Base-by-base conservation (phyloP, 2,797 vertebrate genomes). In the Zenarchopterus dispar region DNA sequence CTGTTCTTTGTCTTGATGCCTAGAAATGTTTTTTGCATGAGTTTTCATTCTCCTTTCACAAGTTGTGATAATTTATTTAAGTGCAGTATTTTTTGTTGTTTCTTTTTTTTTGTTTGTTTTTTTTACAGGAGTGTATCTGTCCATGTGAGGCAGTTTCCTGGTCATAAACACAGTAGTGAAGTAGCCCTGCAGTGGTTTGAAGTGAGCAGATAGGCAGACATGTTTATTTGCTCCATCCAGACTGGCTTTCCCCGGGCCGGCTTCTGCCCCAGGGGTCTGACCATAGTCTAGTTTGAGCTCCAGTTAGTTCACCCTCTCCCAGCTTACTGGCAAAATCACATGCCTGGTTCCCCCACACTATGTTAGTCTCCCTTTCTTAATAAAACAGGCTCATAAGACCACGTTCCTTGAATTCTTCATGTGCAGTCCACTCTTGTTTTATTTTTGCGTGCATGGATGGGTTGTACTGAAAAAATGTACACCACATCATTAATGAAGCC, bases 391-490 rank as follows among this genome's bases (percentile, higher is more conserved):
- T 81, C 81, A 84, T 73, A 73, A 82, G 23, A 41, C 79, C 82
- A 89, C 81, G 78, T 92, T 91, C 86, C 72, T 84, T 19, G 48
- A 80, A 89, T 92, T 91, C 88, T 85, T 91, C 46, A 73, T 81
- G 76, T 67, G 67, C 59, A 67, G 63, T 23, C 77, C 39, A 23
- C 54, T 69, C 56, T 63, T 31, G 39, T 48, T 45, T 51, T 51
- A n/a, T 77, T 80, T 67, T 72, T 48, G 62, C 78, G 78, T 71
- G 62, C 81, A 75, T 71, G 77, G 69, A 48, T 67, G 69, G 22
- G 45, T 71, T 69, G 57, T 67, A 41, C 54, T 17, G 53, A 51
- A 45, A n/a, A 75, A 80, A 80, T 74, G 69, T 46, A 63, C 72
- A 77, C 67, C 58, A 11, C 45, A 51, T 15, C 6, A 56, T 67